Base-by-base conservation (phyloP, 2,888 invertebrate species). In the Macaria liturata region DNA sequence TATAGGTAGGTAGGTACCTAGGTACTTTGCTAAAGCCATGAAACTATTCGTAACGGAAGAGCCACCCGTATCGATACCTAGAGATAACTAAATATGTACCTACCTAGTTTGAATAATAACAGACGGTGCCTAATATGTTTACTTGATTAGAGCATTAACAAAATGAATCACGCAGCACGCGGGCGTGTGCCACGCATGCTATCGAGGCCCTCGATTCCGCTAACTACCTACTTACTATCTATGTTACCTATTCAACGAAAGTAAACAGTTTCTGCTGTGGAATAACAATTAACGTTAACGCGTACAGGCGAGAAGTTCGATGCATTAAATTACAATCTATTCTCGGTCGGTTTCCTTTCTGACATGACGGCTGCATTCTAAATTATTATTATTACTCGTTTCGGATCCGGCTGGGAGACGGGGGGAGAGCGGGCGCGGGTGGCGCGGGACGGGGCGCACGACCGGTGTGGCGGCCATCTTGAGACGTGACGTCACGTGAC, bases 401-500 rank as follows among this genome's bases (percentile, higher is more conserved):
- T 83, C 81, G 83, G 83, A 89, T 86, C 87, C 86, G 88, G 87
- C 84, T 85, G 84, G 81, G 82, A 83, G 81, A 80, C 81, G 76
- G 80, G 80, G 83, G 80, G 51, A 47, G 42, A 55, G 51, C 45
- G 31, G 42, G 46, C 45, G 48, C 32, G 5, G 20, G 45, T 78
- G 73, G 81, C 78, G 84, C 80, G 82, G 83, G 82, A 81, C 80
- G 83, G 82, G 83, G 79, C 9, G 59, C 58, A 58, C 80, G 81
- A 84, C 85, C 88, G 86, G 86, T 83, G 76, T 80, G 86, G 88
- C 91, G 86, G 91, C 91, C 91, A 91, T 91, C 90, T 91, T 91
- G 90, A 89, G 91, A 90, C 89, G 89, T 91, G 91, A 91, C 91
- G 91, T 91, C 91, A 91, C 91, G 85, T 90, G 90, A 91, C 91